Conservation (phyloP, 1,140 invertebrate genomes). For the Matsumurasca onukii region DNA sequence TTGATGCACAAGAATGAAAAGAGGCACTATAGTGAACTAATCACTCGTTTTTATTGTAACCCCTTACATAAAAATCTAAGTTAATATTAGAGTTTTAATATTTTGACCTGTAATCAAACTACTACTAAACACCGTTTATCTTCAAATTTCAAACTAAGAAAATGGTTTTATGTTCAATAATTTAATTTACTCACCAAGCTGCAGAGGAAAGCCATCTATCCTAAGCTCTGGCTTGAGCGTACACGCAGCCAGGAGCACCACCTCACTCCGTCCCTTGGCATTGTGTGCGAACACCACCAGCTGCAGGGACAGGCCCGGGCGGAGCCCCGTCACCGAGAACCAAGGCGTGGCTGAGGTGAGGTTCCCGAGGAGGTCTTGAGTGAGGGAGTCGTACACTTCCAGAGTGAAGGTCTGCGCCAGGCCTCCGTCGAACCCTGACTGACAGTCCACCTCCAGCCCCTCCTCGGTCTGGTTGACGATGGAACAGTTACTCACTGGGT, state of each 20-base stretch:
- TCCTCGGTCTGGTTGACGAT: slow-evolving; percentile 84
- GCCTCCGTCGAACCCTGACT: slow-evolving; percentile 65
- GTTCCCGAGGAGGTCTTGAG: slow-evolving; percentile 55
- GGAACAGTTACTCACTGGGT: slow-evolving; percentile 60
- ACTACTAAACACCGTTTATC: no score
- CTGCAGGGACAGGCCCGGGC: slow-evolving; percentile 66
- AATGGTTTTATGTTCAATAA: no score
- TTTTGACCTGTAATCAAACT: no score
- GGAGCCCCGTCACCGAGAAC: slow-evolving; percentile 63
- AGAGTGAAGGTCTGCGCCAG: slow-evolving; percentile 71
- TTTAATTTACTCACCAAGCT: slow-evolving; percentile 5
- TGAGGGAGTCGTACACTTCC: slow-evolving; percentile 61
- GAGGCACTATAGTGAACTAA: no score
- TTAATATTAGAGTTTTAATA: no score
- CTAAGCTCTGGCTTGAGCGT: slow-evolving; percentile 75
- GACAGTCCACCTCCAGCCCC: slow-evolving; percentile 61
- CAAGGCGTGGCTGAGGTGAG: slow-evolving; percentile 56
- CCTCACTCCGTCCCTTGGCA: slow-evolving; percentile 64
- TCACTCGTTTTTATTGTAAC: no score
- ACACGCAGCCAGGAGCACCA: slow-evolving; percentile 66
- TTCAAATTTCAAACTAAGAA: no score
- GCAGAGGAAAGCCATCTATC: slow-evolving; percentile 58
- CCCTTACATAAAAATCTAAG: no score
- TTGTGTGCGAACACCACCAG: slow-evolving; percentile 71
- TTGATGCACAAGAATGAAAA: no score